Base-by-base conservation (phyloP, 2,113 vertebrate species). In the Hemicordylus capensis region DNA sequence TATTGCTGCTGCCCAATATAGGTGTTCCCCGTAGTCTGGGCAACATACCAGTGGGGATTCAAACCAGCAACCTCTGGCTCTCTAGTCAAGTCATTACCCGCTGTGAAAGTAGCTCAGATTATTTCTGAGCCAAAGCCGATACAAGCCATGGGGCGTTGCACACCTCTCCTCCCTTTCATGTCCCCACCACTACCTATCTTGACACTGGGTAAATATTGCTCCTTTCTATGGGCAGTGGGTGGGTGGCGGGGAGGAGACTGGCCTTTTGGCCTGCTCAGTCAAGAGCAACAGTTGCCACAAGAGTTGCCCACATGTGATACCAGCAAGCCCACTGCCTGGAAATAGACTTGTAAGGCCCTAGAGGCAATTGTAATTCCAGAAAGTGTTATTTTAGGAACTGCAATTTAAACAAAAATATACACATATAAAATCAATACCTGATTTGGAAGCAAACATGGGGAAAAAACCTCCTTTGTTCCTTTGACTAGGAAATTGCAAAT, bases 391-490 rank as follows among this genome's bases (percentile, higher is more conserved):
- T n/a, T 4, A 64, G 9, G 28, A 31, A 64, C 61, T 64, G 66
- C n/a, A 46, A 61, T 88, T 91, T n/a, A 42, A 37, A 14, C 24
- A 54, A 81, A 56, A n/a, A n/a, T n/a, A n/a, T n/a, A n/a, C n/a
- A n/a, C n/a, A n/a, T n/a, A n/a, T n/a, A n/a, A n/a, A 82, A 90
- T 87, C 63, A 86, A 0, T 89, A 89, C 80, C 81, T 88, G 72
- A 67, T 83, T 85, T 92, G 86, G 85, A 92, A 87, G 82, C 87
- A 48, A 74, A 15, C 37, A 39, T 85, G 88, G 86, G 88, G 86
- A 61, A 63, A 83, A 84, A 67, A 11, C 81, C 76, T 91, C 67
- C 81, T 84, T 4, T 14, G 77, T 90, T 93, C 20, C 48, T 51
- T 8, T 8, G 48, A 51, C 12, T 12, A 51, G 48, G n/a, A 51